Evolutionary conservation across 2,888 invertebrate species (phyloP).

Genomic region (Amphimallon solstitiale): DNA sequence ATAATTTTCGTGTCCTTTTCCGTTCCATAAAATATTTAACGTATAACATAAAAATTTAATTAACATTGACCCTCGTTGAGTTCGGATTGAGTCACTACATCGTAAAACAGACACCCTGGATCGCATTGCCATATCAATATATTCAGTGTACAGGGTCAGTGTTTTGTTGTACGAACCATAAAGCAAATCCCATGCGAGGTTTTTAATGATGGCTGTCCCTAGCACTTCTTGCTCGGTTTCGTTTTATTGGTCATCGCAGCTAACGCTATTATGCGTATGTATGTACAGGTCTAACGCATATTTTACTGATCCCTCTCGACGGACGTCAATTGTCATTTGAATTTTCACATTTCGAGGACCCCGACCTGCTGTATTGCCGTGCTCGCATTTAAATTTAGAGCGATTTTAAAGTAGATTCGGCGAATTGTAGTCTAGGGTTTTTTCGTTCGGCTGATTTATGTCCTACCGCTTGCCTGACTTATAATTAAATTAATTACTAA

Average conservation of each 20-base stretch:
- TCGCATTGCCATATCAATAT: conserved; percentile 33
- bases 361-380: background rate
- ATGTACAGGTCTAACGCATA: background rate
- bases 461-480: no score
- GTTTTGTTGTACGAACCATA: conserved; percentile 35
- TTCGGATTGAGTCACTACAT: conserved; percentile 37
- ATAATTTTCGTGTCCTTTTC: background rate
- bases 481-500: no score
- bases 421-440: background rate
- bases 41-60: conserved; percentile 15
- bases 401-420: background rate
- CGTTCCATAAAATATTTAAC: background rate
- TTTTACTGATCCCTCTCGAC: background rate
- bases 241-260: background rate
- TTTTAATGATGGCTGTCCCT: background rate
- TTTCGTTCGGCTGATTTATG: no score
- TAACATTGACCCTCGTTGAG: conserved; percentile 17
- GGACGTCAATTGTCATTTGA: background rate
- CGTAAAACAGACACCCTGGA: conserved; percentile 38
- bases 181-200: conserved; percentile 41
- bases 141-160: conserved; percentile 35
- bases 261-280: background rate
- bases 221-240: background rate
- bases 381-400: background rate
- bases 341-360: background rate